A percentile compares a stretch with the other conserved stretches of the same genome.
phyloP scores from a whole-genome alignment of 2,888 invertebrate genomes.

The Drosophila monieri region DNA sequence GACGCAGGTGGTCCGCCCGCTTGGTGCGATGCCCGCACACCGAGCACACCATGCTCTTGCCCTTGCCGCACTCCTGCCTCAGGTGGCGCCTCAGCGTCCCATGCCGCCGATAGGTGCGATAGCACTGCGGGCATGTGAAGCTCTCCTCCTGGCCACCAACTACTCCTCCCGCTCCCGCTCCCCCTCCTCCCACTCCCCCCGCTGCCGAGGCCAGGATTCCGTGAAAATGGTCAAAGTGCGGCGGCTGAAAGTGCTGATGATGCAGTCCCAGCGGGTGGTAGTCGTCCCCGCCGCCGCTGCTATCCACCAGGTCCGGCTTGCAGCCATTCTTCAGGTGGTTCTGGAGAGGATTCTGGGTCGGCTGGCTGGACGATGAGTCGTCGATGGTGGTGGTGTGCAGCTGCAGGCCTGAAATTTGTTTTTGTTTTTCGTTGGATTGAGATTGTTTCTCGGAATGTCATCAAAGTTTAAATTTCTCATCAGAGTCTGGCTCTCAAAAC shows the following conservation, averaged over 20 bases:
- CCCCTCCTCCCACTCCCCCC: conserved; percentile 33
- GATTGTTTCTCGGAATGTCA: conserved; percentile 33
- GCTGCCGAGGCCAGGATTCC: conserved; percentile 42
- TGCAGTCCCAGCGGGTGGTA: conserved; percentile 17
- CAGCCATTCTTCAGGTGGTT: conserved; percentile 37
- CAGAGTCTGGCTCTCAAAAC: conserved; percentile 2
- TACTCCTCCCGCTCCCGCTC: conserved; percentile 37
- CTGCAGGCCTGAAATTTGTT: conserved; percentile 82
- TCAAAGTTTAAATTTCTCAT: conserved; percentile 8
- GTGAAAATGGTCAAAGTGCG: conserved; percentile 68
- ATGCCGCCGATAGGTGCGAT: conserved; percentile 85
- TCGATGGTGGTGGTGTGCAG: conserved; percentile 36
- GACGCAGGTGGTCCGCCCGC: conserved; percentile 85
- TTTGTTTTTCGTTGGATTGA: conserved; percentile 71
- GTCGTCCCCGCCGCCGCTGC: conserved; percentile 41
- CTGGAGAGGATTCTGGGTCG: conserved; percentile 17
- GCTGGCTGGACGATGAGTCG: conserved; percentile 45
- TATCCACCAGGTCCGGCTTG: conserved; percentile 50
- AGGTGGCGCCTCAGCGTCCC: conserved; percentile 85
- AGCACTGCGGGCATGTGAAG: conserved; percentile 84
- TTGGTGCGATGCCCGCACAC: conserved; percentile 85
- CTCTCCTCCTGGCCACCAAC: conserved; percentile 74
- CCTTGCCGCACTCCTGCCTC: conserved; percentile 86
- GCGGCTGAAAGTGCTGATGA: conserved; percentile 65
- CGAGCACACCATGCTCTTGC: conserved; percentile 84